Evolutionary conservation across 2,888 invertebrate species (phyloP).

Genomic region (Stomorhina lunata): DNA sequence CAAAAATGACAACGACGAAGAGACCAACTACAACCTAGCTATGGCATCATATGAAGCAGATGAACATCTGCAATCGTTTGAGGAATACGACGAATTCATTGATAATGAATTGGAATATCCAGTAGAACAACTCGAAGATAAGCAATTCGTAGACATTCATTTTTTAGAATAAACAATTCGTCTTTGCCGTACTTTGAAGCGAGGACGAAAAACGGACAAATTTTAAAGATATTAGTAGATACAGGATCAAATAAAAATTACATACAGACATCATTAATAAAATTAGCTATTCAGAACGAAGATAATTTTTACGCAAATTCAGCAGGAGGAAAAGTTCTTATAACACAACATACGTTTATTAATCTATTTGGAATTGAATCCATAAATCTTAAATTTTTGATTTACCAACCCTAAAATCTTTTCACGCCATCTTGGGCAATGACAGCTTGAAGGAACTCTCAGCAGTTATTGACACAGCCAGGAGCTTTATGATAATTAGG

Average conservation of each 20-base stretch:
- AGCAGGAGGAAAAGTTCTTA: not conserved
- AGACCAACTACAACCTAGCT: too few relatives aligned
- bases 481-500: slow-evolving; percentile 4
- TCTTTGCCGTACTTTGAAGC: not conserved
- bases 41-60: too few relatives aligned
- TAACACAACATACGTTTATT: slow-evolving; percentile 13
- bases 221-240: not conserved
- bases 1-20: too few relatives aligned
- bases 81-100: not conserved
- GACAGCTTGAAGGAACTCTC: too few relatives aligned
- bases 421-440: not conserved
- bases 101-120: not conserved
- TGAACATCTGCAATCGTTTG: too few relatives aligned
- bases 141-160: not conserved
- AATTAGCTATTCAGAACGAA: not conserved
- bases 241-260: slow-evolving; percentile 5
- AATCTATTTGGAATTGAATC: not conserved
- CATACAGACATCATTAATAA: not conserved
- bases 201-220: not conserved
- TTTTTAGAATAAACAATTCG: not conserved
- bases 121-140: not conserved
- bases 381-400: not conserved
- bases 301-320: not conserved
- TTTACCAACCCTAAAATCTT: not conserved
- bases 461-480: not conserved